Conservation (phyloP, 2,113 vertebrate species). For the Lamprologus sp. region DNA sequence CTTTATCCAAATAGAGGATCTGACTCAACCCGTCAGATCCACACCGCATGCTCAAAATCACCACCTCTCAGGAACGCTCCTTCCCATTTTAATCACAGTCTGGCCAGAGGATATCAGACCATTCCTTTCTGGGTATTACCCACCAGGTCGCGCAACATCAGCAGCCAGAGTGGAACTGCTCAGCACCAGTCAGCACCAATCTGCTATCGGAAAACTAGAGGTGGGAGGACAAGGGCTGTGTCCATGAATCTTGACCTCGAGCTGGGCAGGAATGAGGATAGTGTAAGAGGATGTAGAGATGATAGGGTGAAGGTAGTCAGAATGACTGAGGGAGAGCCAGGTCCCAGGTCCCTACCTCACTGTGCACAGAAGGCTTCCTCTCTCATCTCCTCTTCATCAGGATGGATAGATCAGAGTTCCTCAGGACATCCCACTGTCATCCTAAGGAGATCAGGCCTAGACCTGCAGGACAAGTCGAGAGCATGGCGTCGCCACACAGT, state of each 20-base stretch:
- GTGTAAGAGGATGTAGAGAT: not conserved
- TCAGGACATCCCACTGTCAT: conserved; percentile 68
- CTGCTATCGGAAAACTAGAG: conserved; percentile 71
- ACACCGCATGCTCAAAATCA: not conserved
- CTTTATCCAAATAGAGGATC: conserved; percentile 4
- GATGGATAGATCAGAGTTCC: conserved; percentile 11
- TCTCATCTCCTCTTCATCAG: not conserved
- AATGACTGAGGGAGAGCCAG: not conserved
- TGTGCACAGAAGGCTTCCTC: not conserved
- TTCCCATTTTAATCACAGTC: not conserved
- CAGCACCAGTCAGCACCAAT: conserved; percentile 53
- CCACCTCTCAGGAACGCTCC: not conserved
- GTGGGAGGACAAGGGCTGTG: conserved; percentile 51
- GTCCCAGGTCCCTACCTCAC: not conserved
- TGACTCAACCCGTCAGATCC: conserved; percentile 11
- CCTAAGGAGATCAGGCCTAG: conserved; percentile 66
- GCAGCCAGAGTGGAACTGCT: conserved; percentile 45
- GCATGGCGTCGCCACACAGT: conserved; percentile 84
- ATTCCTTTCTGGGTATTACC: conserved; percentile 39
- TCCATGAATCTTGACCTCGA: conserved; percentile 64
- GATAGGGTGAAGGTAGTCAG: conserved; percentile 37
- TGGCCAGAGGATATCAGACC: not conserved
- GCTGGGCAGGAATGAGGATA: not conserved
- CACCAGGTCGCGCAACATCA: not conserved
- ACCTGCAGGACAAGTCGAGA: conserved; percentile 73